phyloP scores from a whole-genome alignment of 2,113 vertebrate species.

The Colius striatus region DNA sequence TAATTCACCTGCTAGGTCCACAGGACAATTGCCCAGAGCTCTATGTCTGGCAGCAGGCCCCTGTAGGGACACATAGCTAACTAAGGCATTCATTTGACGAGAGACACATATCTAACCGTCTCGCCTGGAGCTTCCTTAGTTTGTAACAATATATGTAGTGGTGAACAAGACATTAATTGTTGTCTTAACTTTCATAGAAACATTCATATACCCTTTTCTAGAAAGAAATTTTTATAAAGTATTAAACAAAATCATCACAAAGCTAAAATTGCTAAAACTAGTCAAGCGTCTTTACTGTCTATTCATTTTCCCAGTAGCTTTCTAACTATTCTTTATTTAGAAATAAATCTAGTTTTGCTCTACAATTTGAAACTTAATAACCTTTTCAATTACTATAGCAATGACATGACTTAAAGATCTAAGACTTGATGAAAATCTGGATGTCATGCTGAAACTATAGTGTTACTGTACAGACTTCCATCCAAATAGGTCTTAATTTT shows the following conservation, averaged over 20 bases:
- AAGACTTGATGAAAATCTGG: background rate
- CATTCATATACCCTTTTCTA: background rate
- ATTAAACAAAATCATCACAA: background rate
- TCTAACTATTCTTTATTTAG: background rate
- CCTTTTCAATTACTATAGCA: background rate
- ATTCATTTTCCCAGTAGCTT: background rate
- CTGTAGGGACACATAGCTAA: background rate
- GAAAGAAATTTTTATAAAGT: background rate
- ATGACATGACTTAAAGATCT: background rate
- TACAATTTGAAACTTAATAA: background rate
- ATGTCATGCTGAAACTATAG: background rate
- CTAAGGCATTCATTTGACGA: background rate
- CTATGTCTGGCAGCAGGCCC: background rate
- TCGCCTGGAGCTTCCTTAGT: background rate
- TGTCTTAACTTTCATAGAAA: background rate
- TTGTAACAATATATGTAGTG: background rate
- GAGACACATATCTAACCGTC: background rate
- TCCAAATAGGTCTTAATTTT: conserved; percentile 51
- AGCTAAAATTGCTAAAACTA: background rate
- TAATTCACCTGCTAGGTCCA: background rate
- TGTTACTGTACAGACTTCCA: background rate
- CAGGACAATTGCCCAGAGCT: background rate
- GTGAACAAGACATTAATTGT: background rate
- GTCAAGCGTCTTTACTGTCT: background rate
- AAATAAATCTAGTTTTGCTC: background rate